Evolutionary conservation across 2,888 invertebrate genomes (phyloP).

Genomic region (Tortrix viridana): DNA sequence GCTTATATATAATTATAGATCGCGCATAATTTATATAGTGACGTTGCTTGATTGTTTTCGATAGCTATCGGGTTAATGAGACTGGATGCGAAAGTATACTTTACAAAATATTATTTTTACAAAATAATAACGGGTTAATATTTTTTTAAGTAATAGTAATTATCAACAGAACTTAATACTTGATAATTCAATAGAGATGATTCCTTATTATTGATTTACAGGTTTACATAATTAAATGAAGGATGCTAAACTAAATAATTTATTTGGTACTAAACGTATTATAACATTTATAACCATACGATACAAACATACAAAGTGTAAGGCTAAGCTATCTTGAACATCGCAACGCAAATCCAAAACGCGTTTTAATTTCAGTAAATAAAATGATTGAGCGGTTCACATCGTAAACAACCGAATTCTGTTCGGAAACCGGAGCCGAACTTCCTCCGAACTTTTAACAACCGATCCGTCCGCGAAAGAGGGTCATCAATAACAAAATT

Average conservation of each 20-base stretch:
- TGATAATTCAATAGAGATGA: too few relatives aligned
- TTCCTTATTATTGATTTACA: too few relatives aligned
- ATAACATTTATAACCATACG: too few relatives aligned
- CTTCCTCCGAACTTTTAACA: slow-evolving; percentile 73
- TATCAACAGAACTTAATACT: too few relatives aligned
- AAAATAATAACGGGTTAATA: too few relatives aligned
- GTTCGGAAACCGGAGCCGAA: slow-evolving; percentile 61
- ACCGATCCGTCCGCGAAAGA: slow-evolving; percentile 69
- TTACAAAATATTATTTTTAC: background rate
- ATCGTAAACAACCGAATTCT: slow-evolving; percentile 65
- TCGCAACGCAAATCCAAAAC: slow-evolving; percentile 15
- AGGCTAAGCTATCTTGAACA: too few relatives aligned
- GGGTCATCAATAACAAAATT: slow-evolving; percentile 83
- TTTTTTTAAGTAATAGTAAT: too few relatives aligned
- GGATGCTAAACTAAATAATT: too few relatives aligned
- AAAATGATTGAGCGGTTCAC: slow-evolving; percentile 35
- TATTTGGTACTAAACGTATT: too few relatives aligned
- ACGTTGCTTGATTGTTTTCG: slow-evolving; percentile 36
- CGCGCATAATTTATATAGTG: slow-evolving; percentile 33
- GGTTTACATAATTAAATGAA: too few relatives aligned
- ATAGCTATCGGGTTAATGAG: slow-evolving; percentile 29
- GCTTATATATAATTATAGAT: slow-evolving; percentile 55
- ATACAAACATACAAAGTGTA: too few relatives aligned
- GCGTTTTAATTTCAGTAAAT: slow-evolving; percentile 26
- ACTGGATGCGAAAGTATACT: too few relatives aligned